phyloP scores from a whole-genome alignment of 1,140 invertebrate genomes.

The Pissodes strobi region DNA sequence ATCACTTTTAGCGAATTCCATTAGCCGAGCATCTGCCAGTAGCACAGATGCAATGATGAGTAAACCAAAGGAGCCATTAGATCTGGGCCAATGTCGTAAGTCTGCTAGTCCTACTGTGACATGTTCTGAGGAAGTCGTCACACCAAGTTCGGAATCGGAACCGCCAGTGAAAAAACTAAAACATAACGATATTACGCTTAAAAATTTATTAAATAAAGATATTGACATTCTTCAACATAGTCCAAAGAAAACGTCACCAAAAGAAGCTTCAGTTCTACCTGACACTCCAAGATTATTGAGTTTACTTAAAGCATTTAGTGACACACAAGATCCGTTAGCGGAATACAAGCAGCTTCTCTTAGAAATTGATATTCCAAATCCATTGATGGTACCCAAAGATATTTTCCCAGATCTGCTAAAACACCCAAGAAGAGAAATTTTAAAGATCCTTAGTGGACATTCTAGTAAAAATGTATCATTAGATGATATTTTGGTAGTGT shows the following conservation, averaged over 20 bases:
- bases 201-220: slow-evolving; percentile 53
- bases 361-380: slow-evolving; percentile 77
- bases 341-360: slow-evolving; percentile 74
- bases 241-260: slow-evolving; percentile 48
- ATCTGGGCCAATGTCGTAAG: slow-evolving; percentile 65
- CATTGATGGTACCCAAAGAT: slow-evolving; percentile 76
- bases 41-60: slow-evolving; percentile 57
- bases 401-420: slow-evolving; percentile 71
- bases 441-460: slow-evolving; percentile 64
- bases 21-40: slow-evolving; percentile 57
- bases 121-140: slow-evolving; percentile 62
- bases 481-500: slow-evolving; percentile 71
- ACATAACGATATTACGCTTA: slow-evolving; percentile 58
- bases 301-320: slow-evolving; percentile 58
- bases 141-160: slow-evolving; percentile 53
- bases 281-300: slow-evolving; percentile 54
- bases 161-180: slow-evolving; percentile 63
- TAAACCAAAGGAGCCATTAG: slow-evolving; percentile 68
- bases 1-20: slow-evolving; percentile 60
- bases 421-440: slow-evolving; percentile 75
- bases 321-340: slow-evolving; percentile 65
- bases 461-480: slow-evolving; percentile 22
- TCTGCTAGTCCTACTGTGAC: slow-evolving; percentile 65
- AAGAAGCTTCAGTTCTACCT: slow-evolving; percentile 35
- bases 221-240: slow-evolving; percentile 50